These are phyloP conservation scores for Melanitta fusca DNA, from an alignment of 2,797 vertebrate species.

Conservation along the genomic window DNA sequence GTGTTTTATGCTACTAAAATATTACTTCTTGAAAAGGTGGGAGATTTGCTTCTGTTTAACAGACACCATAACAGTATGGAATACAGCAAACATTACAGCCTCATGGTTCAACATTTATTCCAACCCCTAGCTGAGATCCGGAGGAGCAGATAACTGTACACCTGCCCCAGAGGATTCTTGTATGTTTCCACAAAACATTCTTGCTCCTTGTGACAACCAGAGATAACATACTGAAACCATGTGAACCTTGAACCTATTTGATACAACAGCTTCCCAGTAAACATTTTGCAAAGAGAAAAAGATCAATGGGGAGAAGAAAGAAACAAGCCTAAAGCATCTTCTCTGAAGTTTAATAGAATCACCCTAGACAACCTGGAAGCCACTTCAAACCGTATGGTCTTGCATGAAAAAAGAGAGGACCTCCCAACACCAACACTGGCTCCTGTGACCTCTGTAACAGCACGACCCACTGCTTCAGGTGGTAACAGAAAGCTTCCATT, in stretches of 20 bases:
- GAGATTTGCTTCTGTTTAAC: not conserved
- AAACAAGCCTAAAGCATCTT: not conserved
- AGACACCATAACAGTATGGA: fast-evolving
- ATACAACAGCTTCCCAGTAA: not conserved
- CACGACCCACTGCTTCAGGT: not conserved
- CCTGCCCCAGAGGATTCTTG: not conserved
- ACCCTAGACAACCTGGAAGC: not conserved
- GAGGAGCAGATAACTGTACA: not conserved
- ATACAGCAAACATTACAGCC: not conserved
- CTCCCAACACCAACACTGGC: not conserved
- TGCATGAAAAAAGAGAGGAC: not conserved
- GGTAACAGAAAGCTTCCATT: not conserved
- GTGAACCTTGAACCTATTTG: not conserved
- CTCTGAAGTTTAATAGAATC: not conserved
- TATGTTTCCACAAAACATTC: not conserved
- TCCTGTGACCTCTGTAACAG: not conserved
- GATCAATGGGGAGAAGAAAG: not conserved
- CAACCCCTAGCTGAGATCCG: not conserved
- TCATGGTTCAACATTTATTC: not conserved
- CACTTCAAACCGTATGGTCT: not conserved
- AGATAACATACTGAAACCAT: not conserved
- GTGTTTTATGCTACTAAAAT: not conserved
- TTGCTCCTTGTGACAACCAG: not conserved
- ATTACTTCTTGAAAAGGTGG: not conserved
- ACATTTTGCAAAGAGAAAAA: not conserved